A percentile compares a stretch with the other conserved stretches of the same genome.
These are phyloP conservation scores for Cephus sareptanus DNA, from an alignment of 2,888 invertebrate species.

Conservation along the genomic window DNA sequence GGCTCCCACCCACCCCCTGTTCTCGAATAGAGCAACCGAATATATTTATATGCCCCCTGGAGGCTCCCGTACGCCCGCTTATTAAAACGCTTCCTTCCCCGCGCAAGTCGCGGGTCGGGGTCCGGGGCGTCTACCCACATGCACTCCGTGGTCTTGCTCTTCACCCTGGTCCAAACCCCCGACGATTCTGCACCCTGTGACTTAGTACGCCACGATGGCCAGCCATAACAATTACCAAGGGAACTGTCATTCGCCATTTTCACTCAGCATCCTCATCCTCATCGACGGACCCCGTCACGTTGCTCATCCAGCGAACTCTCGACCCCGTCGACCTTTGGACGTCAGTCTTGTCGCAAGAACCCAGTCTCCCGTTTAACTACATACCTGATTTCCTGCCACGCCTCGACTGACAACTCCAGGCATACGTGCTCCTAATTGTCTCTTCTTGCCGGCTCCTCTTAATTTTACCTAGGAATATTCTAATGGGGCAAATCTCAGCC, in stretches of 20 bases:
- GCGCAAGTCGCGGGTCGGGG: not conserved
- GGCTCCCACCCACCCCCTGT: not conserved
- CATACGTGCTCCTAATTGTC: slow-evolving; percentile 25
- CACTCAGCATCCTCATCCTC: not conserved
- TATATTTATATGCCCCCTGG: slow-evolving; percentile 52
- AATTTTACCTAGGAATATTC: not conserved
- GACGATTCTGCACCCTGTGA: not conserved
- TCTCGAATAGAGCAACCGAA: slow-evolving; percentile 40
- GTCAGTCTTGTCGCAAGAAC: slow-evolving; percentile 9
- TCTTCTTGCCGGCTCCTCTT: slow-evolving; percentile 14
- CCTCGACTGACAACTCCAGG: slow-evolving; percentile 21
- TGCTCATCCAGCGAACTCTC: not conserved
- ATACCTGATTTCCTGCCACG: slow-evolving; percentile 16
- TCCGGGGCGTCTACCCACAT: not conserved
- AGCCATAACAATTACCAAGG: not conserved
- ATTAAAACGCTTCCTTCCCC: slow-evolving; percentile 56
- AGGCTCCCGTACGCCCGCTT: slow-evolving; percentile 51
- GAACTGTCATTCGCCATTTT: not conserved
- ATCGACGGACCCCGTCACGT: not conserved
- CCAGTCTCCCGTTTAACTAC: slow-evolving; percentile 22
- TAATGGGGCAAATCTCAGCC: not conserved
- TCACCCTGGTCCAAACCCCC: not conserved
- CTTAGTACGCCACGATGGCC: not conserved
- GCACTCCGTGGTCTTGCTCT: not conserved
- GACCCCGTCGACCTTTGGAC: not conserved